Percentiles rank a stretch among this genome's conserved stretches.
These are phyloP conservation scores for Drosophila rellima DNA, from an alignment of 2,888 invertebrate genomes.

Conservation along the genomic window DNA sequence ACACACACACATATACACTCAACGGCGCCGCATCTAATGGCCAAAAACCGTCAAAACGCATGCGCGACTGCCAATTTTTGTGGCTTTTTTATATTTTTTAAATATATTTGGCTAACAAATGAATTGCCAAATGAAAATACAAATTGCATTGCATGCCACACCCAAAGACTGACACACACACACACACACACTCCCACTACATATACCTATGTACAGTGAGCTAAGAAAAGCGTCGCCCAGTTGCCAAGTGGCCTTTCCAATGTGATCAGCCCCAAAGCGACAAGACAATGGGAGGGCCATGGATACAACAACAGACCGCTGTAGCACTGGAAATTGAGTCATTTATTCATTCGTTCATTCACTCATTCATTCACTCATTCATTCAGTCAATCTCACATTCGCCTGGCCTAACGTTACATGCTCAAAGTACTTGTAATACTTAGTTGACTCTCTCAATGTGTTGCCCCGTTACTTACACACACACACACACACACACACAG, in stretches of 20 bases:
- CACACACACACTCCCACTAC: slow-evolving; percentile 4
- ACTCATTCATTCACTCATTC: slow-evolving; percentile 35
- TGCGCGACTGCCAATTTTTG: slow-evolving; percentile 41
- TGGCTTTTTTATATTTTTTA: background rate
- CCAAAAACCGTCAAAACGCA: slow-evolving; percentile 55
- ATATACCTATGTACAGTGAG: background rate
- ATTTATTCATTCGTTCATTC: slow-evolving; percentile 32
- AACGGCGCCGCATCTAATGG: slow-evolving; percentile 53
- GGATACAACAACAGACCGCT: slow-evolving; percentile 14
- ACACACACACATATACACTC: slow-evolving; percentile 6
- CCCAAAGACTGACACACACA: slow-evolving; percentile 38
- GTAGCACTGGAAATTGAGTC: slow-evolving; percentile 8
- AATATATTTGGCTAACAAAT: slow-evolving; percentile 37
- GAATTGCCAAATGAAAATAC: slow-evolving; percentile 75
- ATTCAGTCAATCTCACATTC: slow-evolving; percentile 54
- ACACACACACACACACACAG: slow-evolving; percentile 9
- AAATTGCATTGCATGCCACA: slow-evolving; percentile 70
- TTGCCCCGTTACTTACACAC: slow-evolving; percentile 24
- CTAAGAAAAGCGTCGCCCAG: slow-evolving; percentile 29
- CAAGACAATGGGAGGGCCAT: slow-evolving; percentile 39
- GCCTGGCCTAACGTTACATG: slow-evolving; percentile 31
- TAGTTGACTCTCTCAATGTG: slow-evolving; percentile 3
- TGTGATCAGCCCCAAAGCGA: slow-evolving; percentile 31
- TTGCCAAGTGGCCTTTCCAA: slow-evolving; percentile 64
- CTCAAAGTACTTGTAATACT: slow-evolving; percentile 33